Conservation (phyloP, 2,113 vertebrate genomes). For the Platysternon megacephalum region DNA sequence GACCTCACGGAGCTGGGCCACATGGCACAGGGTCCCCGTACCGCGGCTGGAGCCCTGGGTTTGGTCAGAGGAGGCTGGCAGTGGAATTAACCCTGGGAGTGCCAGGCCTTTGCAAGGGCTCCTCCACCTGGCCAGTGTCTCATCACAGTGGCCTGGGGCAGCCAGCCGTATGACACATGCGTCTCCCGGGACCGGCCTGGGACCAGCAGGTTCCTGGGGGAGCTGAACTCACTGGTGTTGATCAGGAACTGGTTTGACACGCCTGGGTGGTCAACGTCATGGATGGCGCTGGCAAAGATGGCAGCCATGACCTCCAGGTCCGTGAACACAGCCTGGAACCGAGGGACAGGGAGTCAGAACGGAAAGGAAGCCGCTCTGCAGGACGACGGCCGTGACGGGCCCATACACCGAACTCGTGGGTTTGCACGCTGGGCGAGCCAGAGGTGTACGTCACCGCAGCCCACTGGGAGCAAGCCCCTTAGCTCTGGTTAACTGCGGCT, state of each 20-base stretch:
- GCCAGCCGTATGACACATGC: neutral
- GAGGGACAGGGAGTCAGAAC: neutral
- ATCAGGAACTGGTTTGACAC: slow-evolving; percentile 97
- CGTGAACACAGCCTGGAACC: slow-evolving; percentile 87
- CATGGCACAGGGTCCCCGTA: neutral
- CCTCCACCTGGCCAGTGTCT: neutral
- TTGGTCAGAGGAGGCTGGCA: neutral
- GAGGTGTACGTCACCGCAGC: no score
- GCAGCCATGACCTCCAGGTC: slow-evolving; percentile 93
- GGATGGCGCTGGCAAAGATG: slow-evolving; percentile 91
- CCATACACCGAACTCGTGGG: no score
- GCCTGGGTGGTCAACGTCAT: slow-evolving; percentile 93
- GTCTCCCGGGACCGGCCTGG: neutral
- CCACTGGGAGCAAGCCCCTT: neutral
- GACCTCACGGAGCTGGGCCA: neutral
- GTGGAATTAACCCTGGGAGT: neutral
- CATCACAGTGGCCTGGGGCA: neutral
- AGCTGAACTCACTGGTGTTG: slow-evolving; percentile 89
- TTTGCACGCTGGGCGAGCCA: no score
- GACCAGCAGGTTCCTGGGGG: neutral
- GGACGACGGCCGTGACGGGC: neutral
- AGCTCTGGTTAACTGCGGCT: neutral
- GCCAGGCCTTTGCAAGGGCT: neutral
- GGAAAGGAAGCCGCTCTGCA: neutral
- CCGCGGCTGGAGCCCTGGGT: no score